Evolutionary conservation across 2,797 vertebrate species (phyloP).

Genomic region (Sebastes nivosus): DNA sequence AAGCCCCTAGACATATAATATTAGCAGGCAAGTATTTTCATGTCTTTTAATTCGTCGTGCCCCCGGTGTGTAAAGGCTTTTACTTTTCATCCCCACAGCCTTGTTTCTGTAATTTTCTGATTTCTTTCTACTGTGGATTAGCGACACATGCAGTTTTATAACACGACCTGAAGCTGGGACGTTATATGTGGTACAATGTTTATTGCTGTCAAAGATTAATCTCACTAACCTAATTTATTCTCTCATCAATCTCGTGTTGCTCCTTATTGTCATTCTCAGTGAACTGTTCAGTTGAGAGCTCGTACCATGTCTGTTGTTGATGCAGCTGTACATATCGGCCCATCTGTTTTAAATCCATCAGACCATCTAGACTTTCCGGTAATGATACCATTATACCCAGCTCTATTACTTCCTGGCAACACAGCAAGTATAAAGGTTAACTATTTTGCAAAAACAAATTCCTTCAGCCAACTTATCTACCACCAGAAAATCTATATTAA

Average conservation of each 20-base stretch:
- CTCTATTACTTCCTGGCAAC: conserved; percentile 1
- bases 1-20: no score
- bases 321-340: background rate
- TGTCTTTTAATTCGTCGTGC: no score
- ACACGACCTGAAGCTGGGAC: background rate
- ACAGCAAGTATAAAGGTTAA: background rate
- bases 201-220: background rate
- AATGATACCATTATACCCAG: background rate
- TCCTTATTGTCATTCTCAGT: background rate
- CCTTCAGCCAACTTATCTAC: conserved; percentile 11
- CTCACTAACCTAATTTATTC: background rate
- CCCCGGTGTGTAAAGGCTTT: no score
- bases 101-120: background rate
- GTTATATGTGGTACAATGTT: background rate
- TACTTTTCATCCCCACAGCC: background rate
- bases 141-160: background rate
- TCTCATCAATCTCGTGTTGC: background rate
- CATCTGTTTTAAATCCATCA: conserved; percentile 3
- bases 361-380: background rate
- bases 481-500: conserved; percentile 33
- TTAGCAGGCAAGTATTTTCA: no score
- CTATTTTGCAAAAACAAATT: conserved; percentile 11
- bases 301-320: background rate
- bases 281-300: background rate
- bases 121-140: background rate